A percentile compares a stretch with the other conserved stretches of the same genome.
These are phyloP conservation scores for Pantala flavescens DNA, from an alignment of 1,140 invertebrate species.

Conservation along the genomic window DNA sequence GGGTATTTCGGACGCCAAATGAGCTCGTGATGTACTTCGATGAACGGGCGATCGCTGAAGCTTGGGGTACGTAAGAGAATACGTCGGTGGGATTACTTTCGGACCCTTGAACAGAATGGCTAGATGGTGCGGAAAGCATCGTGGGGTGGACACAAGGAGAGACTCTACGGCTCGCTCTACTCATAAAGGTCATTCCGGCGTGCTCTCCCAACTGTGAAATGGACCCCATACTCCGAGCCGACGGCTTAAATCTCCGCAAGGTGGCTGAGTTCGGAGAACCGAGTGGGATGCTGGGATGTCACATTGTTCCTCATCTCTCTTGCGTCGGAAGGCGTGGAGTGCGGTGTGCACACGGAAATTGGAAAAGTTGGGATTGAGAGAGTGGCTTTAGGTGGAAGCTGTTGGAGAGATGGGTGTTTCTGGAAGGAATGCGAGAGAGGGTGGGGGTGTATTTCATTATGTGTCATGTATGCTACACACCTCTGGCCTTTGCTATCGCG, in stretches of 20 bases:
- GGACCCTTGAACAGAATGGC: neutral
- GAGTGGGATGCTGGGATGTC: neutral
- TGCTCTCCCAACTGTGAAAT: neutral
- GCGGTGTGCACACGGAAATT: neutral
- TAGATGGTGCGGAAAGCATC: neutral
- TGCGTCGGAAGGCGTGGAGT: neutral
- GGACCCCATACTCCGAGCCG: neutral
- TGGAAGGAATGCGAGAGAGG: no score
- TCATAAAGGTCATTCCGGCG: constrained; percentile 3
- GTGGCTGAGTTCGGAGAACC: neutral
- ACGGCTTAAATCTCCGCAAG: neutral
- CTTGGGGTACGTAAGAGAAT: neutral
- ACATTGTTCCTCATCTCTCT: neutral
- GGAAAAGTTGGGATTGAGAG: neutral
- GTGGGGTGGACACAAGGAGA: neutral
- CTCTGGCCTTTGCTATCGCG: no score
- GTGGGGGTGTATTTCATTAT: no score
- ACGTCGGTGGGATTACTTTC: neutral
- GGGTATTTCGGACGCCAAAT: no score
- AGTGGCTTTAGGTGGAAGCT: neutral
- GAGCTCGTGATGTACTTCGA: neutral
- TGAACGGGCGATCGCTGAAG: neutral
- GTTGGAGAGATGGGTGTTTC: neutral
- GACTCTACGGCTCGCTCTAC: neutral
- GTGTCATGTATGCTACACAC: no score